These are phyloP conservation scores for Pandemis cinnamomeana DNA, from an alignment of 2,888 invertebrate genomes.

Conservation along the genomic window DNA sequence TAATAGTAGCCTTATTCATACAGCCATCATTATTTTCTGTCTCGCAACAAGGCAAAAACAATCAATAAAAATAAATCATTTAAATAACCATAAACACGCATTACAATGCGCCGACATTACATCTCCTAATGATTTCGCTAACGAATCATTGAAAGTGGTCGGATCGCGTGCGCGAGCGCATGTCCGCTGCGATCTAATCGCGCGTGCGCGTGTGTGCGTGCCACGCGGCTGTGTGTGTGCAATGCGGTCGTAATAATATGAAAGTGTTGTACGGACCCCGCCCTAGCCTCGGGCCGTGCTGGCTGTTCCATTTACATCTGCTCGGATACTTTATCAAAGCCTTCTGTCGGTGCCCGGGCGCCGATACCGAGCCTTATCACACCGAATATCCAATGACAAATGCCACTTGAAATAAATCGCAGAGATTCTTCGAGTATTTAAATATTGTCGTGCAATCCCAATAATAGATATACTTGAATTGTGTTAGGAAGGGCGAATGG, in stretches of 20 bases:
- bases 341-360: constrained; percentile 68
- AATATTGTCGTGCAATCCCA: background rate
- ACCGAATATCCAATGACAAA: constrained; percentile 38
- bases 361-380: constrained; percentile 43
- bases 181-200: constrained; percentile 61
- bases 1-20: constrained; percentile 81
- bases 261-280: constrained; percentile 83
- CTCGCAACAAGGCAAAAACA: constrained; percentile 83
- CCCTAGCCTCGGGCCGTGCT: constrained; percentile 79
- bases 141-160: constrained; percentile 84
- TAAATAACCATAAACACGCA: constrained; percentile 84
- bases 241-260: constrained; percentile 79
- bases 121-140: constrained; percentile 85
- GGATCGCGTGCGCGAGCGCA: constrained; percentile 78
- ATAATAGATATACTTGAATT: too few species aligned
- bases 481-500: too few species aligned
- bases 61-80: constrained; percentile 85
- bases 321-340: constrained; percentile 80
- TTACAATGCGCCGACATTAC: constrained; percentile 83
- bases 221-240: constrained; percentile 62
- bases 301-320: constrained; percentile 82
- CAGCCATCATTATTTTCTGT: constrained; percentile 83
- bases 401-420: constrained; percentile 23
- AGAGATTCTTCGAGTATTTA: background rate
- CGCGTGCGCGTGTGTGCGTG: constrained; percentile 54